These are phyloP conservation scores for Xyrauchen texanus DNA, from an alignment of 2,113 vertebrate species.

Conservation along the genomic window DNA sequence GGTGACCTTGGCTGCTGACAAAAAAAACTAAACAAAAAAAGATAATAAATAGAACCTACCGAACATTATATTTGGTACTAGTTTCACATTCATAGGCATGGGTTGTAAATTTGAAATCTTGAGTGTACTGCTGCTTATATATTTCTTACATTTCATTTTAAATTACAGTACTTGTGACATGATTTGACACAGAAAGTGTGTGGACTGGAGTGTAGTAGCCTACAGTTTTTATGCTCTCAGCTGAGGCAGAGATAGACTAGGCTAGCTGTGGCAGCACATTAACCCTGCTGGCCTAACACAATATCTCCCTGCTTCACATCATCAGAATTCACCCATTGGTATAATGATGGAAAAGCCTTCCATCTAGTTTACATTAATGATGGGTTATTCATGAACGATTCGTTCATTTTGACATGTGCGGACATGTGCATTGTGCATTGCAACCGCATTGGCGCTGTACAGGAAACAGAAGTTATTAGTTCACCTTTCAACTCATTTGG, in stretches of 20 bases:
- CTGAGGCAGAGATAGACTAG: neutral
- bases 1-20: slow-evolving; percentile 39
- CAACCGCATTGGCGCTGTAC: no score
- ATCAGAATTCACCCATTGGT: neutral
- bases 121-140: neutral
- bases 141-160: neutral
- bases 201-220: neutral
- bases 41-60: no score
- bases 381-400: no score
- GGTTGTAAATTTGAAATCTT: no score
- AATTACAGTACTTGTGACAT: neutral
- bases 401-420: no score
- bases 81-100: no score
- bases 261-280: slow-evolving; percentile 1
- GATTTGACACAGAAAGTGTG: slow-evolving; percentile 7
- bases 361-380: neutral
- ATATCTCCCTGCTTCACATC: neutral
- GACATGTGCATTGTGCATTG: no score
- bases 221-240: neutral
- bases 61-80: no score
- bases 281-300: slow-evolving; percentile 6
- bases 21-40: no score
- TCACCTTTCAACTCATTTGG: no score
- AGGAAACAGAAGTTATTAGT: no score
- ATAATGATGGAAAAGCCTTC: neutral